Evolutionary conservation across 2,113 vertebrate species (phyloP), one percentile per base, ranked within the genome.

Genomic region (Danionella cerebrum): DNA sequence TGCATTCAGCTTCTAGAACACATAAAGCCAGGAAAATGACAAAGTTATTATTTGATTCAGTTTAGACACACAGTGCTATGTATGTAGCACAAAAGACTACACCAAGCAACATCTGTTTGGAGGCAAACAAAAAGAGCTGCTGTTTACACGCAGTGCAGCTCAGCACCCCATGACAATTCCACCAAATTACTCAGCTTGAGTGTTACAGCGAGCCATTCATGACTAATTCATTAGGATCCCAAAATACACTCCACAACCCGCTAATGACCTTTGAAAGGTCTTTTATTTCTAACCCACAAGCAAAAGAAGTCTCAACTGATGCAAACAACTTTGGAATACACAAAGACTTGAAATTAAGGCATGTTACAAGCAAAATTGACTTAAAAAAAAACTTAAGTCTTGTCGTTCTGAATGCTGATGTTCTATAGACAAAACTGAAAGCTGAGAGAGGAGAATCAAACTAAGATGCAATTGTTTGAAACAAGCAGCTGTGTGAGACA

Each of bases 211-310:
- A 18, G 11, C n/a, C 22, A 6, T 44, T 39, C 27, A 76, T 65
- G 42, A 77, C 63, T 72, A 63, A 72, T 76, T 68, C 52, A 65
- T 75, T 53, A 55, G 39, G 36, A 39, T 42, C 54, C 42, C 65
- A 51, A 66, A 65, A 66, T 66, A 69, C 19, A 25, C 12, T 47
- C 21, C 57, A 55, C 22, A 35, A 65, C 38, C 27, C 4, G 27
- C 45, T 69, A 72, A 66, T 53, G 65, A 69, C 65, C 55, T 55
- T 57, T 47, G 48, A 59, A 55, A 25, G 31, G 42, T 59, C 58
- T 59, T 53, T 18, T 44, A 5, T 52, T 70, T 19, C 25, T n/a
- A 24, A 63, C 16, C 47, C 16, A 11, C 11, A 14, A 19, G 6
- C 4, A 67, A 62, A 48, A 53, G 57, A 3, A 53, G 29, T 45